phyloP scores from a whole-genome alignment of 2,888 invertebrate genomes.

The Heliconius ethilla region DNA sequence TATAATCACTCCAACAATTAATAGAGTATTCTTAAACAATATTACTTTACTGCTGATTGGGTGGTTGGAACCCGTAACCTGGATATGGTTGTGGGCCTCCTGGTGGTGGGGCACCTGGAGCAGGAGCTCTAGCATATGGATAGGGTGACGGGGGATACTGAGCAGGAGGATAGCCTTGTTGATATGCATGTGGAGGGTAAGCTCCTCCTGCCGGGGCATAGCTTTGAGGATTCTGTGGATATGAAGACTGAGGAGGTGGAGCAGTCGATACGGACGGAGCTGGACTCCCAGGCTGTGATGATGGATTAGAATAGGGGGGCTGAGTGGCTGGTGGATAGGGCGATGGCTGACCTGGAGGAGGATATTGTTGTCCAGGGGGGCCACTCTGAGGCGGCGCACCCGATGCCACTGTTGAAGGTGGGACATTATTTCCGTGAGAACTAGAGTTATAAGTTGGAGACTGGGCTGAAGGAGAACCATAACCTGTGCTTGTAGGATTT shows the following conservation, averaged over 20 bases:
- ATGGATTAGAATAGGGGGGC: constrained; percentile 81
- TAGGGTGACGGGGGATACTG: constrained; percentile 83
- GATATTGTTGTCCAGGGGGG: constrained; percentile 84
- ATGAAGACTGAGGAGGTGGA: constrained; percentile 81
- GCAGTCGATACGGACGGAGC: constrained; percentile 78
- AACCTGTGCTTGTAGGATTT: constrained; percentile 81
- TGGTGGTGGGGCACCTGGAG: constrained; percentile 86
- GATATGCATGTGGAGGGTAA: constrained; percentile 79
- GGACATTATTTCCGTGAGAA: constrained; percentile 78
- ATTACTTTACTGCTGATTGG: constrained; percentile 81
- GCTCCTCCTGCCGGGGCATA: constrained; percentile 72
- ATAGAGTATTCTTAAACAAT: constrained; percentile 7
- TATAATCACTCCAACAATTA: constrained; percentile 23
- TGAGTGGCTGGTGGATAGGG: constrained; percentile 84
- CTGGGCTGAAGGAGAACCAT: constrained; percentile 85
- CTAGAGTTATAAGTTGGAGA: constrained; percentile 85
- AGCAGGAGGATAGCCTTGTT: constrained; percentile 79
- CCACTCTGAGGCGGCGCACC: constrained; percentile 75
- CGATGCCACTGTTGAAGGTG: constrained; percentile 75
- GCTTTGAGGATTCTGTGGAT: constrained; percentile 80
- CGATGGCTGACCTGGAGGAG: constrained; percentile 84
- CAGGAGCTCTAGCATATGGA: constrained; percentile 82
- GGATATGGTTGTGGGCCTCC: constrained; percentile 88
- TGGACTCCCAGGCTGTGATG: constrained; percentile 79
- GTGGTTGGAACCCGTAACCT: constrained; percentile 91